phyloP scores from a whole-genome alignment of 2,888 invertebrate genomes.

The Onthophagus sagittarius region DNA sequence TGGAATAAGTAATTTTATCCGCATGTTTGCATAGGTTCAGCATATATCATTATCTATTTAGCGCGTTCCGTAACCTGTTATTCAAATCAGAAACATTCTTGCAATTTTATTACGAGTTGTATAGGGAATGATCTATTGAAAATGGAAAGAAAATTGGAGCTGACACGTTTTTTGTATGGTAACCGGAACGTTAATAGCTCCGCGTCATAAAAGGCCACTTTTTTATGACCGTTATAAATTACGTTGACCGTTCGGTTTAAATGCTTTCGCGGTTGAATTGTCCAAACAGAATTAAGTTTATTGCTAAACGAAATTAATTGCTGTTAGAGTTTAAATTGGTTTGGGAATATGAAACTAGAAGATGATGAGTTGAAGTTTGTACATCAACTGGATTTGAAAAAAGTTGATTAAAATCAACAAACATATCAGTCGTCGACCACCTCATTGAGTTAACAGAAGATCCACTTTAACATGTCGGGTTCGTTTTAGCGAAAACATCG shows the following conservation, averaged over 20 bases:
- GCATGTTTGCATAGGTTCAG: background rate
- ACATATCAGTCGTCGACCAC: background rate
- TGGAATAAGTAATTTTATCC: background rate
- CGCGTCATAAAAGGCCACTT: background rate
- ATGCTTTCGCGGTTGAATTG: background rate
- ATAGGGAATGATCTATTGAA: background rate
- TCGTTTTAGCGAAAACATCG: background rate
- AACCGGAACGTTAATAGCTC: background rate
- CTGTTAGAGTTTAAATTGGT: background rate
- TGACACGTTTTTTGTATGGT: background rate
- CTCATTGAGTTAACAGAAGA: background rate
- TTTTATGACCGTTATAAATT: background rate
- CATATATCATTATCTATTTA: background rate
- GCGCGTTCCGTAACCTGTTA: background rate
- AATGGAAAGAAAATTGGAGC: background rate
- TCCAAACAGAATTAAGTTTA: background rate
- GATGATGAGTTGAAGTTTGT: background rate
- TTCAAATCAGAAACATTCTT: background rate
- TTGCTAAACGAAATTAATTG: background rate
- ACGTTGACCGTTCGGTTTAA: background rate
- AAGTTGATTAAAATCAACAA: background rate
- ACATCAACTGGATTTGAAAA: background rate
- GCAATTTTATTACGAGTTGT: background rate
- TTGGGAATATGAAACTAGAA: background rate
- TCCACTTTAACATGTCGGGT: background rate